A percentile compares a stretch with the other conserved stretches of the same genome.
Conservation (phyloP, 1,140 invertebrate species). For the Monochamus saltuarius region DNA sequence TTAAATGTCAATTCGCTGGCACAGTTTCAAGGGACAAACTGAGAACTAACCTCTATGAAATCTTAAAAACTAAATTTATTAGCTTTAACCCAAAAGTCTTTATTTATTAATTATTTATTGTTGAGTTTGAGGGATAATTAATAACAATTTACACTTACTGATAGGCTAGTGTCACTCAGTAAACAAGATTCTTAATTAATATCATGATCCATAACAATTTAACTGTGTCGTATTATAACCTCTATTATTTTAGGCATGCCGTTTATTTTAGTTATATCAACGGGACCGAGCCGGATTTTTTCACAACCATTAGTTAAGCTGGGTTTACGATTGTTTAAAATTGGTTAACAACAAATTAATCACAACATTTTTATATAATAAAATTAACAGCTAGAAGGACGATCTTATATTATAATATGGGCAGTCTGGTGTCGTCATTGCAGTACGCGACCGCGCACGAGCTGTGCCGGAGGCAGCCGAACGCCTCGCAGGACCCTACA, state of each 20-base stretch:
- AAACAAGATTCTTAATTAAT: too few relatives aligned
- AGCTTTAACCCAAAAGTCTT: too few relatives aligned
- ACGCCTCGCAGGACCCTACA: background rate
- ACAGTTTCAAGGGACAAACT: slow-evolving; percentile 6
- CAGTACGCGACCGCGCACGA: slow-evolving; percentile 26
- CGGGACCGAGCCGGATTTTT: slow-evolving; percentile 2
- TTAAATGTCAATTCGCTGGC: slow-evolving; percentile 2
- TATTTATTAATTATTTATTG: too few relatives aligned
- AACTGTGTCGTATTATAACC: background rate
- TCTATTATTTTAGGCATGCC: slow-evolving; percentile 9
- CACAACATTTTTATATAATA: slow-evolving; percentile 31
- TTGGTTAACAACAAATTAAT: slow-evolving; percentile 28
- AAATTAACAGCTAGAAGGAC: slow-evolving; percentile 35
- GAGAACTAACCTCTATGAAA: slow-evolving; percentile 6
- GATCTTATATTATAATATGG: slow-evolving; percentile 31
- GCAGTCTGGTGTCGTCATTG: slow-evolving; percentile 38
- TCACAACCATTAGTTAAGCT: slow-evolving; percentile 25
- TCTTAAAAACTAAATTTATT: too few relatives aligned
- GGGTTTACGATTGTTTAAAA: slow-evolving; percentile 8
- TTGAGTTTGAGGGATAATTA: too few relatives aligned
- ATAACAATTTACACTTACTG: too few relatives aligned
- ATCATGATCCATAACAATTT: too few relatives aligned
- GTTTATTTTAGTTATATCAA: slow-evolving; percentile 1
- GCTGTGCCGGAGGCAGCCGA: slow-evolving; percentile 6
- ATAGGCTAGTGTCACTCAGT: too few relatives aligned